phyloP scores from a whole-genome alignment of 23 tunicate species.

The Pegea sp. region DNA sequence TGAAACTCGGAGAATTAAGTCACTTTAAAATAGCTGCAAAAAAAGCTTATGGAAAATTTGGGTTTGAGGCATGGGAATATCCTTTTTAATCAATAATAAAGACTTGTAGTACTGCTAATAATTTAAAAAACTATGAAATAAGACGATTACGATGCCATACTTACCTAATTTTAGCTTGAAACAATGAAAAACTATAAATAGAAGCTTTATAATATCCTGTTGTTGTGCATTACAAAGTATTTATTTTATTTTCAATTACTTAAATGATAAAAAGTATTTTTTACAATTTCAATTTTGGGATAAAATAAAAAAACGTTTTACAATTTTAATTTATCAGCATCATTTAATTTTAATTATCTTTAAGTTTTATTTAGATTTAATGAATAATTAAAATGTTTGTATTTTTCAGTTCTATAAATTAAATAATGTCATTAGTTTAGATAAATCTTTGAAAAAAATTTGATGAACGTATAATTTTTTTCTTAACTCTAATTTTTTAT shows the following conservation, averaged over 20 bases:
- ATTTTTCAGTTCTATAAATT: neutral
- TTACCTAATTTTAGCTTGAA: neutral
- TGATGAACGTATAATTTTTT: neutral
- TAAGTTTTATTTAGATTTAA: too few species aligned
- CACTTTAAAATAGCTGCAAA: constrained; percentile 41
- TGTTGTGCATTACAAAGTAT: too few species aligned
- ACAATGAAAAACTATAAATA: too few species aligned
- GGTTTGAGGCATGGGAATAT: constrained; percentile 95
- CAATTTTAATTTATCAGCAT: neutral
- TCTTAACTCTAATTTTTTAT: constrained; percentile 10
- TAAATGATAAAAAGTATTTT: too few species aligned
- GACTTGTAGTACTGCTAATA: neutral
- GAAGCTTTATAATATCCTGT: too few species aligned
- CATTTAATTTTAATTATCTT: too few species aligned
- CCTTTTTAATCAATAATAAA: constrained; percentile 26
- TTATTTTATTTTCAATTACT: too few species aligned
- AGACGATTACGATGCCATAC: neutral
- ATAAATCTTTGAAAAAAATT: neutral
- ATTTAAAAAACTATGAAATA: neutral
- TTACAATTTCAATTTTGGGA: too few species aligned
- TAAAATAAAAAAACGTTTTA: neutral
- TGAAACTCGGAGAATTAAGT: constrained; percentile 50
- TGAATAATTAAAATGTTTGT: too few species aligned
- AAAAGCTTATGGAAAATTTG: constrained; percentile 88
- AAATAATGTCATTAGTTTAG: neutral